phyloP scores from a whole-genome alignment of 2,888 invertebrate species.

The Drosophila cracens region DNA sequence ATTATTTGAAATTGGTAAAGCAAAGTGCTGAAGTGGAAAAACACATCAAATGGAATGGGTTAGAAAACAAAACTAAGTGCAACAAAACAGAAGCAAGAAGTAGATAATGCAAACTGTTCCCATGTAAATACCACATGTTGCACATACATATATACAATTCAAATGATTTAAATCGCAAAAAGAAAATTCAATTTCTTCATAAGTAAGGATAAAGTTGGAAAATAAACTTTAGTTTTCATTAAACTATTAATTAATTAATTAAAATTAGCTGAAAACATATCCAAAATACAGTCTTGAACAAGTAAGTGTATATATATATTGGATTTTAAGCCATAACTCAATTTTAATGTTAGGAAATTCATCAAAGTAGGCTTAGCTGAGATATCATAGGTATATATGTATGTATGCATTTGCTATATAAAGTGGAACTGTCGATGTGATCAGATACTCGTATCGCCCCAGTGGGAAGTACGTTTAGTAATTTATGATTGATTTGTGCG shows the following conservation, averaged over 20 bases:
- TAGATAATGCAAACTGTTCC: background rate
- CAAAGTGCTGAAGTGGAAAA: constrained; percentile 44
- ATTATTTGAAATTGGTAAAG: constrained; percentile 14
- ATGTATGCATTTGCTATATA: background rate
- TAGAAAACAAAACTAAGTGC: constrained; percentile 23
- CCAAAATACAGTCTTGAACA: too few species aligned
- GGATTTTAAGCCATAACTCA: background rate
- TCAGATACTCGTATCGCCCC: constrained; percentile 25
- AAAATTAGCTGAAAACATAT: too few species aligned
- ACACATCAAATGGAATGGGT: constrained; percentile 18
- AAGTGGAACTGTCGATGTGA: constrained; percentile 3
- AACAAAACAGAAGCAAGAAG: constrained; percentile 24
- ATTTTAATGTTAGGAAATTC: background rate
- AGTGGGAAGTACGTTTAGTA: constrained; percentile 14
- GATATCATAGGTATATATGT: background rate
- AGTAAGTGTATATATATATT: background rate
- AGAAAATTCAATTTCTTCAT: too few species aligned
- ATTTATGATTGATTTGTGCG: constrained; percentile 73
- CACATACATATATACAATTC: background rate
- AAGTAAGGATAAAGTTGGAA: too few species aligned
- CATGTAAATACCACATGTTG: background rate
- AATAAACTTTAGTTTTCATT: too few species aligned
- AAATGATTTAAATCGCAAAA: background rate
- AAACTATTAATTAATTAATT: too few species aligned
- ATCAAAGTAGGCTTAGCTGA: background rate